A percentile compares a stretch with the other conserved stretches of the same genome.
Conservation (phyloP, 2,888 invertebrate genomes). For the Petrolisthes cinctipes region DNA sequence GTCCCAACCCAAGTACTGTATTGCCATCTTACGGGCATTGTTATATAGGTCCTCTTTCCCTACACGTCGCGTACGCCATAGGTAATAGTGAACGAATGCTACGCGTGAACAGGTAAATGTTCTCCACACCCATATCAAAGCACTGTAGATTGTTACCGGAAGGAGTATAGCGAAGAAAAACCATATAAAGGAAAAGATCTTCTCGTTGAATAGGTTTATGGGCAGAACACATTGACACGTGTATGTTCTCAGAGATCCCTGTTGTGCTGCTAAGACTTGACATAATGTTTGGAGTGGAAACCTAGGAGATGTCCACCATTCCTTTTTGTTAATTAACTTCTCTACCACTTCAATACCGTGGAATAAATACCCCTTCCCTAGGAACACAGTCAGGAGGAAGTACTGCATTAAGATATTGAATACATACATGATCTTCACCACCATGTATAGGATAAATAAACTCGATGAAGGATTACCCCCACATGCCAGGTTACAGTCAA, state of each 20-base stretch:
- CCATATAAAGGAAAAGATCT: slow-evolving; percentile 69
- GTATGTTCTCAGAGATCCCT: slow-evolving; percentile 68
- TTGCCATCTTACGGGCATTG: slow-evolving; percentile 69
- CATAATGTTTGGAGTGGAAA: slow-evolving; percentile 71
- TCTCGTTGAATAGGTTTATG: slow-evolving; percentile 69
- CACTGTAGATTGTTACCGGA: slow-evolving; percentile 68
- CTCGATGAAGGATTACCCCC: slow-evolving; percentile 67
- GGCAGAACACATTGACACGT: slow-evolving; percentile 69
- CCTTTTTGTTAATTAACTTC: slow-evolving; percentile 67
- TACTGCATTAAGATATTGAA: slow-evolving; percentile 70
- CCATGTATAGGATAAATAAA: slow-evolving; percentile 69
- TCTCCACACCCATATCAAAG: slow-evolving; percentile 68
- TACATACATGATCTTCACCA: slow-evolving; percentile 70
- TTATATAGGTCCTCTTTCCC: slow-evolving; percentile 70
- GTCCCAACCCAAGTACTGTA: slow-evolving; percentile 69
- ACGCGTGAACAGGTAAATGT: slow-evolving; percentile 69
- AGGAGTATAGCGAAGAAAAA: slow-evolving; percentile 69
- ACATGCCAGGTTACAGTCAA: slow-evolving; percentile 63
- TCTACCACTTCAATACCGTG: slow-evolving; percentile 68
- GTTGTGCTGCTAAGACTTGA: slow-evolving; percentile 68
- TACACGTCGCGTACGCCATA: slow-evolving; percentile 70
- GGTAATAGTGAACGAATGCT: slow-evolving; percentile 68
- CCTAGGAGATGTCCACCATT: slow-evolving; percentile 70
- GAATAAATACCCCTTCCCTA: slow-evolving; percentile 68
- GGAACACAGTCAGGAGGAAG: slow-evolving; percentile 69